Evolutionary conservation across 2,113 vertebrate species (phyloP).

Genomic region (Cettia cetti): DNA sequence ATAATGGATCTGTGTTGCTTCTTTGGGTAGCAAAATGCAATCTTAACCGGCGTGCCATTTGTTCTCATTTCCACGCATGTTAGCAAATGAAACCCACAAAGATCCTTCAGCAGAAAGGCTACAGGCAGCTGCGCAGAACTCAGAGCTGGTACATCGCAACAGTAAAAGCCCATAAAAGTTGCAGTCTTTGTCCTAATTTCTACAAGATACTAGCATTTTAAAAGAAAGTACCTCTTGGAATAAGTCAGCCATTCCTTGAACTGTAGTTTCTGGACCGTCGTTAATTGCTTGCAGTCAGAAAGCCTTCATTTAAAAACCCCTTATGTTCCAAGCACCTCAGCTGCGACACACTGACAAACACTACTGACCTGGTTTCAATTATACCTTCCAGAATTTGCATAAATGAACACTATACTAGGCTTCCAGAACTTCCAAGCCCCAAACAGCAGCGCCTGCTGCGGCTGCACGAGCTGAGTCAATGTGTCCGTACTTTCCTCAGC

Average conservation of each 20-base stretch:
- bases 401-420: constrained; percentile 66
- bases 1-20: constrained; percentile 90
- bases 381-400: constrained; percentile 72
- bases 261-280: constrained; percentile 68
- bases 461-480: constrained; percentile 71
- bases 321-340: constrained; percentile 66
- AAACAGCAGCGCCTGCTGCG: constrained; percentile 69
- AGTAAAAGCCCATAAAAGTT: constrained; percentile 36
- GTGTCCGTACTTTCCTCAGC: constrained; percentile 80
- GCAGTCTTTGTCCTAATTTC: constrained; percentile 46
- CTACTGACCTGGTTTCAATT: constrained; percentile 73
- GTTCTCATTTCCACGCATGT: constrained; percentile 83
- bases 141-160: constrained; percentile 34
- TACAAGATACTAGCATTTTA: constrained; percentile 22
- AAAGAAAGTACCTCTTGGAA: constrained; percentile 55
- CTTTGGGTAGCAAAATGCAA: constrained; percentile 90
- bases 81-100: constrained; percentile 72
- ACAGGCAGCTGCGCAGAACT: constrained; percentile 79
- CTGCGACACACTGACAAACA: constrained; percentile 66
- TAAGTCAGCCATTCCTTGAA: constrained; percentile 72
- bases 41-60: constrained; percentile 90
- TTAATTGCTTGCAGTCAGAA: constrained; percentile 70
- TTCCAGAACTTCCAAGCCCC: constrained; percentile 64
- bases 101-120: constrained; percentile 47
- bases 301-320: constrained; percentile 67